phyloP scores from a whole-genome alignment of 2,888 invertebrate genomes.

The Caenorhabditis sulstoni region DNA sequence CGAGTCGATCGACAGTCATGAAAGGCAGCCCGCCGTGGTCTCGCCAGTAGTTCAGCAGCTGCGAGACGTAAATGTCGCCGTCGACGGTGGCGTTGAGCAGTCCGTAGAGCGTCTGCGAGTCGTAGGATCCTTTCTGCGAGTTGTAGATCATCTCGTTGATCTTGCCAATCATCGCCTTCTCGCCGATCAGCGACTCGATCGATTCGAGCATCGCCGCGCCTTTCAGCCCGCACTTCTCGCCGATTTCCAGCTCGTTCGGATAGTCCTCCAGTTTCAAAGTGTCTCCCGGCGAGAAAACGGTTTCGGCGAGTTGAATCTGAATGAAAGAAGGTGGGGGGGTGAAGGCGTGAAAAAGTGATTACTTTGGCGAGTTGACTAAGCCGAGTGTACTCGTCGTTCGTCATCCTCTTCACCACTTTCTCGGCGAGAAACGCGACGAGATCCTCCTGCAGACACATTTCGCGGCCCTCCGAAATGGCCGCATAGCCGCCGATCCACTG shows the following conservation, averaged over 20 bases:
- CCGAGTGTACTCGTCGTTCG: slow-evolving; percentile 60
- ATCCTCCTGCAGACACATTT: slow-evolving; percentile 68
- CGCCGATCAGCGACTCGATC: slow-evolving; percentile 58
- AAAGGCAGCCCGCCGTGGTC: slow-evolving; percentile 64
- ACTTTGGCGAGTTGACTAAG: slow-evolving; percentile 61
- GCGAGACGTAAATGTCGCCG: slow-evolving; percentile 52
- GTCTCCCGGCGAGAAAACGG: slow-evolving; percentile 51
- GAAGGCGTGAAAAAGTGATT: too few relatives aligned
- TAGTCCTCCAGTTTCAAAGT: slow-evolving; percentile 57
- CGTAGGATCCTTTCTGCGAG: slow-evolving; percentile 44
- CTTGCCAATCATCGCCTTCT: slow-evolving; percentile 53
- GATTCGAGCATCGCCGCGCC: slow-evolving; percentile 65
- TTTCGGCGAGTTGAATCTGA: slow-evolving; percentile 60
- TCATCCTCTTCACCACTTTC: slow-evolving; percentile 66
- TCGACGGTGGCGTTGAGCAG: slow-evolving; percentile 57
- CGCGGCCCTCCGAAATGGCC: slow-evolving; percentile 50
- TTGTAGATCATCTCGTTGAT: slow-evolving; percentile 62
- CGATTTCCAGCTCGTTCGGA: slow-evolving; percentile 59
- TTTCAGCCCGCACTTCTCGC: slow-evolving; percentile 61
- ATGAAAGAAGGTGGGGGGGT: not conserved
- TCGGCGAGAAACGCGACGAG: slow-evolving; percentile 54
- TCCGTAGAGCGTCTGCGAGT: slow-evolving; percentile 20
- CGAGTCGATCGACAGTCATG: slow-evolving; percentile 60
- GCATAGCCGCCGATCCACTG: slow-evolving; percentile 67
- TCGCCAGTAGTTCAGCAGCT: slow-evolving; percentile 62